Evolutionary conservation across 1,140 invertebrate genomes (phyloP), one percentile per base, ranked within the genome.

Genomic region (Papilio xuthus): DNA sequence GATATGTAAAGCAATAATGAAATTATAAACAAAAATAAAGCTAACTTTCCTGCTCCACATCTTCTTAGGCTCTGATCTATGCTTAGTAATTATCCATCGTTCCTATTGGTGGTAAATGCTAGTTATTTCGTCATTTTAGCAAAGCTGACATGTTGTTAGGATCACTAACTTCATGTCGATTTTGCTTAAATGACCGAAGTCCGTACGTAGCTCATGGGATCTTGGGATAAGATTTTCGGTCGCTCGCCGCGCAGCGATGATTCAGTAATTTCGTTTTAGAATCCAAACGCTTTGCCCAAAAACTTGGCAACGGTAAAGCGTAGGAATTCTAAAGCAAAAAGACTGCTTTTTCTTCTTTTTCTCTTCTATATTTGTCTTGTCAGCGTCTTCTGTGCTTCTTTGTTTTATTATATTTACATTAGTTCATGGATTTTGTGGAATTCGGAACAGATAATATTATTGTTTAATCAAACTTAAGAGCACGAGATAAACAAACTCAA

Each of bases 271-370:
- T 86, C 78, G 92, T 93, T 93, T 93, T 93, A 93, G 92, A 93
- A 93, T 93, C 92, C 92, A 93, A 93, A 93, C 91, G 92, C 92
- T 93, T 93, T 93, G 90, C 92, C 92, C 90, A 93, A 90, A 83
- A 88, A 87, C 87, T 89, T 90, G 90, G 92, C 92, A 93, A 93
- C 91, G 92, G 92, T 93, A 93, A 93, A 93, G 92, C 92, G 92
- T 93, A 93, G 92, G 92, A 93, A 93, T 93, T 93, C 92, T 93
- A 93, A 93, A 93, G 84, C 90, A 81, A 91, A 91, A 90, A 81
- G 50, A 85, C 85, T 79, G 86, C 83, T 79, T 77, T 70, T 71
- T 60, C 50, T 74, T 78, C 42, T 67, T 18, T 60, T 7, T 37
- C 32, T 37, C 42, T 79, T 80, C 84, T 82, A 79, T 77, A 73